Evolutionary conservation across 2,113 vertebrate species (phyloP).

Genomic region (Gavialis gangeticus): DNA sequence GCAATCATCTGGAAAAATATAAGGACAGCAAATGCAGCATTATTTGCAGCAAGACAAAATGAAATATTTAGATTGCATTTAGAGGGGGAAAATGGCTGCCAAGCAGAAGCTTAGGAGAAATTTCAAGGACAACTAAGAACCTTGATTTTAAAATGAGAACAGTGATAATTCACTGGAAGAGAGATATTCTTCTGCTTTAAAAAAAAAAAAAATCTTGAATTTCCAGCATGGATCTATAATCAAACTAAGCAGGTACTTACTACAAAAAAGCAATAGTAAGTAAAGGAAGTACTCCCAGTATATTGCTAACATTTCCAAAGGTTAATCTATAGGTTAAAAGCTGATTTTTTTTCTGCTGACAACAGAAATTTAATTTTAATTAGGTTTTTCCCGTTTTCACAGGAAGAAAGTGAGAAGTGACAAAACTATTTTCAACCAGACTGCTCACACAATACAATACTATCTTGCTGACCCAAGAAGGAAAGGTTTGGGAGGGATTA

Average conservation of each 20-base stretch:
- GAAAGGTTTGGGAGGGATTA: not conserved
- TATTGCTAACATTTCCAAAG: constrained; percentile 24
- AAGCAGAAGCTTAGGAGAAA: not conserved
- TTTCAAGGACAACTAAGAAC: not conserved
- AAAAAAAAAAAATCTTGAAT: not conserved
- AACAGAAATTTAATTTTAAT: constrained; percentile 23
- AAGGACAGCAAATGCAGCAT: not conserved
- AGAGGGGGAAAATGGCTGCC: fast-evolving
- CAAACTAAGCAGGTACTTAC: not conserved
- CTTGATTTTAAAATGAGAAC: not conserved
- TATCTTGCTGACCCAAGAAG: constrained; percentile 12
- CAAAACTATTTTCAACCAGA: not conserved
- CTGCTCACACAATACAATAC: not conserved
- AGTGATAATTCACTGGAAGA: not conserved
- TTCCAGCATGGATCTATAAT: not conserved
- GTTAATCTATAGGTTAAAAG: not conserved
- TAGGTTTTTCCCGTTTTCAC: not conserved
- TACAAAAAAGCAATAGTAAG: not conserved
- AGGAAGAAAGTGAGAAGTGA: not conserved
- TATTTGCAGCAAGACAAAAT: not conserved
- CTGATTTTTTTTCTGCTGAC: not conserved
- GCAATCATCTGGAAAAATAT: not conserved
- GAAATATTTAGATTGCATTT: not conserved
- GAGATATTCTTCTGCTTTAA: not conserved
- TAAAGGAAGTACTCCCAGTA: not conserved